Evolutionary conservation across 2,113 vertebrate genomes (phyloP).

Genomic region (Brachionichthys hirsutus): DNA sequence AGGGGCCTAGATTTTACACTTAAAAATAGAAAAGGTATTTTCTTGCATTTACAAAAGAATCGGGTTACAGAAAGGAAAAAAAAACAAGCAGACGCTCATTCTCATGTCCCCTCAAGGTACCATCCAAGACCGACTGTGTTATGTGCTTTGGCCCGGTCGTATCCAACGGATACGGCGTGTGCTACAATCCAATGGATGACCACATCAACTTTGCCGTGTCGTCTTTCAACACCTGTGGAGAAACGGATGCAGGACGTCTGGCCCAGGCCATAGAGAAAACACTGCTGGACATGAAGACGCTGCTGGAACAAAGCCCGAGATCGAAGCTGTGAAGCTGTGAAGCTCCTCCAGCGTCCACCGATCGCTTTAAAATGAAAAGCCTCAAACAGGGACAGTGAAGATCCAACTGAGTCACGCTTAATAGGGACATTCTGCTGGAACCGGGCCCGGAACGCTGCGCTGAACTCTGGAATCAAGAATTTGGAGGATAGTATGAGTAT

Average conservation of each 20-base stretch:
- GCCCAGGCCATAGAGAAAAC: constrained; percentile 81
- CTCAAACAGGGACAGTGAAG: too few relatives aligned
- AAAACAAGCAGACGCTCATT: too few relatives aligned
- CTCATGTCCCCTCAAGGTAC: constrained; percentile 78
- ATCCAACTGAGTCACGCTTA: too few relatives aligned
- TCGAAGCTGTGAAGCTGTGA: constrained; percentile 93
- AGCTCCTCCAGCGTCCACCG: too few relatives aligned
- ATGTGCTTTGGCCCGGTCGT: constrained; percentile 96
- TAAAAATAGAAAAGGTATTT: too few relatives aligned
- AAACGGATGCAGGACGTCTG: constrained; percentile 82
- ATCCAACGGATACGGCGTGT: constrained; percentile 91
- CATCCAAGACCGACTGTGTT: constrained; percentile 91
- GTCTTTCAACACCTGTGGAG: constrained; percentile 87
- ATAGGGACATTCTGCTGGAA: too few relatives aligned
- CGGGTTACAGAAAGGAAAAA: too few relatives aligned
- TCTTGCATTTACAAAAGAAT: not conserved
- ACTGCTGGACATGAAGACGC: constrained; percentile 84
- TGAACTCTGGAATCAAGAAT: too few relatives aligned
- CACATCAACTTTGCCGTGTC: constrained; percentile 94
- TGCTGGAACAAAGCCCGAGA: constrained; percentile 83
- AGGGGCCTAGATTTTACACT: not conserved
- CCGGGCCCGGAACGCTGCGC: too few relatives aligned
- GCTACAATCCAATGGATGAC: constrained; percentile 92
- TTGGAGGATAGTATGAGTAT: too few relatives aligned
- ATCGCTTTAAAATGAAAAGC: not conserved